These are phyloP conservation scores for Noctua fimbriata DNA, from an alignment of 2,888 invertebrate species.

Conservation along the genomic window DNA sequence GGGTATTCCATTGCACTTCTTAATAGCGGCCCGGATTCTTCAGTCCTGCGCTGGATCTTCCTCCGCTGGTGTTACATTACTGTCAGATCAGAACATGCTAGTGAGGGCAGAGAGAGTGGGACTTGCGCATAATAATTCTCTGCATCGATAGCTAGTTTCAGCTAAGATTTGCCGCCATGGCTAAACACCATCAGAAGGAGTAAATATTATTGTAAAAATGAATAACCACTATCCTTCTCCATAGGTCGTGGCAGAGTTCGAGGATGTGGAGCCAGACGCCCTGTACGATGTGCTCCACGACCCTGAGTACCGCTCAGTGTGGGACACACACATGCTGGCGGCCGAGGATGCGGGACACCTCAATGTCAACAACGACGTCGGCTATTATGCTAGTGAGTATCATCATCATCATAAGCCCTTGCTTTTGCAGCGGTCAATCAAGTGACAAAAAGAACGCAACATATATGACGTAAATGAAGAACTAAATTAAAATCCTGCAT, in stretches of 20 bases:
- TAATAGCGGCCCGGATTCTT: background rate
- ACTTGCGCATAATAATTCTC: background rate
- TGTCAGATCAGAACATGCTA: background rate
- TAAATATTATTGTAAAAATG: background rate
- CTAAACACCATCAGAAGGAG: background rate
- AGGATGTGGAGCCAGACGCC: slow-evolving; percentile 93
- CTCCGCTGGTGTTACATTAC: background rate
- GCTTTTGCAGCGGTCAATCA: background rate
- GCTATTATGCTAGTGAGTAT: slow-evolving; percentile 96
- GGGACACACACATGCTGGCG: slow-evolving; percentile 97
- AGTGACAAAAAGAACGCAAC: background rate
- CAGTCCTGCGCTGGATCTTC: background rate
- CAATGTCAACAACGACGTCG: slow-evolving; percentile 98
- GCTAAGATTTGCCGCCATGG: background rate
- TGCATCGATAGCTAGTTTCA: background rate
- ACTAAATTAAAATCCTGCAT: background rate
- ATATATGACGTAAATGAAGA: background rate
- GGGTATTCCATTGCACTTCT: background rate
- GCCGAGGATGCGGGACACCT: slow-evolving; percentile 96
- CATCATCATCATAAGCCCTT: background rate
- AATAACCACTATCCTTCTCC: background rate
- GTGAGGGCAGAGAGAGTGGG: background rate
- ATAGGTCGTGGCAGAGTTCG: slow-evolving; percentile 91
- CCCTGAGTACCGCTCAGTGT: slow-evolving; percentile 96
- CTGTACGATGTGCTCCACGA: slow-evolving; percentile 97